phyloP scores from a whole-genome alignment of 2,888 invertebrate genomes.

The Parnassius orleans region DNA sequence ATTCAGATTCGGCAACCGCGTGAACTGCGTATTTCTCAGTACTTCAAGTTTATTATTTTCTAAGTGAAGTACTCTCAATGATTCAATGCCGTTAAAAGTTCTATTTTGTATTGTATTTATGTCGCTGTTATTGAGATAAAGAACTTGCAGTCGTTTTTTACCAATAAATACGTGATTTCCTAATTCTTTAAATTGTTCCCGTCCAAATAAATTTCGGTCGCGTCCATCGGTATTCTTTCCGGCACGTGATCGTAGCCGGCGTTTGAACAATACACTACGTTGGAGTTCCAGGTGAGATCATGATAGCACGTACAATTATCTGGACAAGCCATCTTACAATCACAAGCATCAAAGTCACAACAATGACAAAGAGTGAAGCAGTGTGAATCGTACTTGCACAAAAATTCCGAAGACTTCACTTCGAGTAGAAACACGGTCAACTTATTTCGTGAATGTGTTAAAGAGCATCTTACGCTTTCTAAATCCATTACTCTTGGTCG shows the following conservation, averaged over 20 bases:
- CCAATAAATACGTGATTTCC: slow-evolving; percentile 93
- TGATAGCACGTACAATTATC: slow-evolving; percentile 92
- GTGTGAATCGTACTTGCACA: slow-evolving; percentile 90
- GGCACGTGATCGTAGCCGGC: slow-evolving; percentile 88
- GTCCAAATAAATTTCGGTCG: slow-evolving; percentile 92
- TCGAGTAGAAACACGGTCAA: slow-evolving; percentile 83
- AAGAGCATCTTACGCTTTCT: slow-evolving; percentile 87
- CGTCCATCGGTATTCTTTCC: slow-evolving; percentile 92
- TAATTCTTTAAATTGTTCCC: slow-evolving; percentile 89
- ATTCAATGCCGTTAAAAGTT: slow-evolving; percentile 90
- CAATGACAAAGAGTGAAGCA: slow-evolving; percentile 94
- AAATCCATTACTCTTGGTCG: slow-evolving; percentile 91
- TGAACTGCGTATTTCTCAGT: slow-evolving; percentile 89
- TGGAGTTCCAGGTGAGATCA: slow-evolving; percentile 92
- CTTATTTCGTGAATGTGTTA: slow-evolving; percentile 84
- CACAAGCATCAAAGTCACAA: slow-evolving; percentile 94
- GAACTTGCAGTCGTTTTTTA: slow-evolving; percentile 88
- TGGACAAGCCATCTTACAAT: slow-evolving; percentile 95
- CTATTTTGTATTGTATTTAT: slow-evolving; percentile 88
- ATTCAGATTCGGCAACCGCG: slow-evolving; percentile 85
- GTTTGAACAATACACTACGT: slow-evolving; percentile 91
- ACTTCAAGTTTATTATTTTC: slow-evolving; percentile 87
- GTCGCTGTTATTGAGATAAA: slow-evolving; percentile 90
- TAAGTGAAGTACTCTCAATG: slow-evolving; percentile 87
- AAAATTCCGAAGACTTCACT: slow-evolving; percentile 87